Evolutionary conservation across 1,140 invertebrate species (phyloP).

Genomic region (Magallana gigas): DNA sequence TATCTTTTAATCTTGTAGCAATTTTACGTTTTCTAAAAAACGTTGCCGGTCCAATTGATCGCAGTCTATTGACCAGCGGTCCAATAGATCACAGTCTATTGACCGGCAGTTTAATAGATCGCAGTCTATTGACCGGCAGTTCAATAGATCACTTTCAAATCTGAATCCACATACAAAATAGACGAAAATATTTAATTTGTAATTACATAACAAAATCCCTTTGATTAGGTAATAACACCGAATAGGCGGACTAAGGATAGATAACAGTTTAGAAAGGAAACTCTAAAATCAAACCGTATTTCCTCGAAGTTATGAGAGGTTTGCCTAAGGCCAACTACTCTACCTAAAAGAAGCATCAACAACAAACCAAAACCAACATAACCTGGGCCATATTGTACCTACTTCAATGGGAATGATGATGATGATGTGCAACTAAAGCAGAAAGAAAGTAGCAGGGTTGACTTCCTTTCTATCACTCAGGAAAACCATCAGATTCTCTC

Average conservation of each 20-base stretch:
- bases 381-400: slow-evolving; percentile 53
- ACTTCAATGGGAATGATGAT: slow-evolving; percentile 39
- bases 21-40: too few relatives aligned
- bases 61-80: too few relatives aligned
- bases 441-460: slow-evolving; percentile 41
- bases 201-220: too few relatives aligned
- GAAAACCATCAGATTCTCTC: slow-evolving; percentile 35
- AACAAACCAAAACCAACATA: slow-evolving; percentile 27
- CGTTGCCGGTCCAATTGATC: too few relatives aligned
- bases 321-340: slow-evolving; percentile 32
- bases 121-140: too few relatives aligned
- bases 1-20: too few relatives aligned
- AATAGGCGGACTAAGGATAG: neutral
- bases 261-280: neutral
- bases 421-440: slow-evolving; percentile 52
- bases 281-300: neutral
- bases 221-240: too few relatives aligned
- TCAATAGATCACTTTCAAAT: too few relatives aligned
- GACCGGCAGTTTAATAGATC: too few relatives aligned
- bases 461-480: slow-evolving; percentile 49
- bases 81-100: too few relatives aligned
- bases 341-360: slow-evolving; percentile 51
- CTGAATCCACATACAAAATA: too few relatives aligned
- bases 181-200: too few relatives aligned
- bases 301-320: neutral